Base-by-base conservation (phyloP, 1,140 invertebrate species). In the Macrobrachium nipponense region DNA sequence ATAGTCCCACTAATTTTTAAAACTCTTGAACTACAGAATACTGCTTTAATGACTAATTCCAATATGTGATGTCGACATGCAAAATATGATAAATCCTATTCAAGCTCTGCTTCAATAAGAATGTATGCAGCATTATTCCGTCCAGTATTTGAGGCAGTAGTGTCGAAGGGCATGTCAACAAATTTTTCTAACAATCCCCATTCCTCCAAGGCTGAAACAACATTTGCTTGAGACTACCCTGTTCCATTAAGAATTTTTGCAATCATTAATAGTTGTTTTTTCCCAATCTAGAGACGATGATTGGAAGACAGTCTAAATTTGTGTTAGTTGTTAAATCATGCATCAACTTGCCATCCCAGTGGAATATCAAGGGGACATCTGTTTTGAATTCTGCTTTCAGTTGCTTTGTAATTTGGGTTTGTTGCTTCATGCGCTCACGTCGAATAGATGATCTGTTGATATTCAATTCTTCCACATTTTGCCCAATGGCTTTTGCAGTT, bases 261-360 rank as follows among this genome's bases (percentile, higher is more conserved):
- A 70, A 70, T 36, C 43, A 2, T 36, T 27, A 17, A 27, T 36
- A 70, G 68, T 70, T 70, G 23, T 36, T 70, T 36, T 36, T 7
- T 70, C 23, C 68, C 68, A 27, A 20, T 70, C 15, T 36, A 20
- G 12, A 70, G 3, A n/a, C 68, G 43, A 17, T 3, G 68, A 70
- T 70, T 70, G 18, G 18, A 36, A 70, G 15, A 7, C 68, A 27
- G 18, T 70, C 12, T 1, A 70, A n/a, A n/a, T n/a, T n/a, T n/a
- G n/a, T n/a, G n/a, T n/a, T n/a, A n/a, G n/a, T n/a, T n/a, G n/a
- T n/a, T 36, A 70, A 27, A 36, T 70, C 68, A 20, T n/a, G 3
- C 68, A 70, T 70, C 68, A 68, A 68, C 66, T 68, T 70, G 20
- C 68, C 15, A 12, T 70, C 68, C 68, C 68, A 70, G 43, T 70